These are phyloP conservation scores for Meta bourneti DNA, from an alignment of 2,888 invertebrate species.

Conservation along the genomic window DNA sequence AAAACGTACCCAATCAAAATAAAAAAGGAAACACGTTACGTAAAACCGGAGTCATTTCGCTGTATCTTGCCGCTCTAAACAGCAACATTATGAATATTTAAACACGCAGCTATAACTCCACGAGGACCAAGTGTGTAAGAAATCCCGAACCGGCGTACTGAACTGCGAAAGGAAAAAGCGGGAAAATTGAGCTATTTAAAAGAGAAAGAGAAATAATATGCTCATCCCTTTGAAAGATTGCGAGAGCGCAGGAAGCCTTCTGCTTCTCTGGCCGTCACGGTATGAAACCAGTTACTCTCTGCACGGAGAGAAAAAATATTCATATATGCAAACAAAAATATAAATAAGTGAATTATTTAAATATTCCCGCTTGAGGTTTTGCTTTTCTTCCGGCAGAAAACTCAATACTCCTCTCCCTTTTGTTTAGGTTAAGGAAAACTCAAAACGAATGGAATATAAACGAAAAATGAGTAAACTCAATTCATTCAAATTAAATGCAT, in stretches of 20 bases:
- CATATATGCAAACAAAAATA: conserved; percentile 42
- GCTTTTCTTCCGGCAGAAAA: conserved; percentile 4
- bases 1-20: no score
- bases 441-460: conserved; percentile 32
- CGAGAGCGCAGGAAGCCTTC: neutral
- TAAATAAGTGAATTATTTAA: conserved; percentile 52
- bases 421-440: conserved; percentile 26
- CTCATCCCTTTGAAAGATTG: neutral
- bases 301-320: conserved; percentile 18
- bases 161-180: no score
- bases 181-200: no score
- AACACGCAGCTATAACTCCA: no score
- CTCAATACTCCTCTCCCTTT: neutral
- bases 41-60: no score
- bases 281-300: neutral
- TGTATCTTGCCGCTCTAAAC: no score
- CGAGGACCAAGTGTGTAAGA: no score
- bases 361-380: conserved; percentile 37
- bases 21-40: no score
- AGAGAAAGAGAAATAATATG: neutral
- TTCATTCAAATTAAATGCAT: conserved; percentile 69
- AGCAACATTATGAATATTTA: no score
- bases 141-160: no score
- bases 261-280: neutral
- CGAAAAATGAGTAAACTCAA: conserved; percentile 43